Conservation (phyloP, 2,113 vertebrate genomes). For the human region GRCh38 chr13:78728001-78728500, state of each 20-base stretch:
- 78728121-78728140: conserved; percentile 12
- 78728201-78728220: conserved; percentile 42
- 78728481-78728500: neutral
- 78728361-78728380: neutral
- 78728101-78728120: conserved; percentile 23
- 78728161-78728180: conserved; percentile 60
- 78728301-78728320: conserved; percentile 23
- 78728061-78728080: neutral
- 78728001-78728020: conserved; percentile 6
- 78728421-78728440: neutral
- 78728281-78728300: conserved; percentile 14
- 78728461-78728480: neutral
- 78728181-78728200: conserved; percentile 58
- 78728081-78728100: neutral
- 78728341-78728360: neutral
- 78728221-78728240: conserved; percentile 7
- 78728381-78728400: neutral
- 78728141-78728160: neutral
- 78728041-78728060: neutral
- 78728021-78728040: neutral
- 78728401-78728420: neutral
- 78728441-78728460: neutral
- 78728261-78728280: conserved; percentile 29
- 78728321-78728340: conserved; percentile 1
- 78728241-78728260: conserved; percentile 28